Evolutionary conservation across 2,888 invertebrate genomes (phyloP).

Genomic region (Pasiphila rectangulata): DNA sequence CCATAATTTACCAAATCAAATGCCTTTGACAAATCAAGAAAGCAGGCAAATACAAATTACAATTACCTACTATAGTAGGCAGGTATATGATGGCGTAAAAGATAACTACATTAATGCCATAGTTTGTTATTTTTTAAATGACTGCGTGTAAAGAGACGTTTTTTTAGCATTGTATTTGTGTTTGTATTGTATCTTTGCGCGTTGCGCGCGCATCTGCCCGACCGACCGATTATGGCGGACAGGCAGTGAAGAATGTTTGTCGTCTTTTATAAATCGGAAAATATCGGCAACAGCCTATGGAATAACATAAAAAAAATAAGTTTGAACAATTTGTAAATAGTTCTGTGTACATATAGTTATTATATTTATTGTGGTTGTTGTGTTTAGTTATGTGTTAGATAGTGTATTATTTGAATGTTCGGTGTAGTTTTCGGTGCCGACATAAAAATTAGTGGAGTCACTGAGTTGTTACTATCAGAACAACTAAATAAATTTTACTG

Average conservation of each 20-base stretch:
- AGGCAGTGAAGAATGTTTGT: constrained; percentile 77
- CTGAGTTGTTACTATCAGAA: constrained; percentile 70
- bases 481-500: constrained; percentile 56
- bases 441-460: constrained; percentile 57
- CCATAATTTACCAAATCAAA: too few species aligned
- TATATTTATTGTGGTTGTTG: constrained; percentile 84
- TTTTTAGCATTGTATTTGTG: constrained; percentile 54
- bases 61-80: too few species aligned
- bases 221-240: constrained; percentile 80
- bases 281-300: constrained; percentile 85
- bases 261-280: constrained; percentile 80
- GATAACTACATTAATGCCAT: too few species aligned
- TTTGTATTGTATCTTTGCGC: constrained; percentile 76
- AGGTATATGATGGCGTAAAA: too few species aligned
- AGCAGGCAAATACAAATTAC: too few species aligned
- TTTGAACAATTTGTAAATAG: constrained; percentile 85
- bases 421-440: constrained; percentile 83
- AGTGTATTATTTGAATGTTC: constrained; percentile 81
- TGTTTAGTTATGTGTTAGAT: constrained; percentile 82
- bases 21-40: too few species aligned
- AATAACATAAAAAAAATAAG: constrained; percentile 83
- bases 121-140: too few species aligned
- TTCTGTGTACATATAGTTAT: constrained; percentile 87
- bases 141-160: constrained; percentile 27
- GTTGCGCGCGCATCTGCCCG: constrained; percentile 79